Percentiles rank a stretch among this genome's conserved stretches.
These are phyloP conservation scores for Cydia splendana DNA, from an alignment of 1,140 invertebrate species.

Conservation along the genomic window DNA sequence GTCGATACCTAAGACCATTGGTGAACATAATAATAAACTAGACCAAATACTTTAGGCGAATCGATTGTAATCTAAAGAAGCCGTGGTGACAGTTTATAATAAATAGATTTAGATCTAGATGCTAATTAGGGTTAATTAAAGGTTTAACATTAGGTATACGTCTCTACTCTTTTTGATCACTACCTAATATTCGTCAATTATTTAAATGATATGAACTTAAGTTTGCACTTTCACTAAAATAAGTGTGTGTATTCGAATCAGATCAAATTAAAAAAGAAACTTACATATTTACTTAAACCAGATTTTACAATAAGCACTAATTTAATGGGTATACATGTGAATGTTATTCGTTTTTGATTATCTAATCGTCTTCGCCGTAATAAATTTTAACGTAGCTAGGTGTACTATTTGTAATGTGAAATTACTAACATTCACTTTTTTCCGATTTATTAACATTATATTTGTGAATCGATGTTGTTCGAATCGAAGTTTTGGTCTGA, in stretches of 20 bases:
- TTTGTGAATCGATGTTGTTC: slow-evolving; percentile 37
- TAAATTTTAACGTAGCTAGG: slow-evolving; percentile 10
- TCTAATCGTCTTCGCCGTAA: slow-evolving; percentile 1
- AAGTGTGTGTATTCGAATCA: slow-evolving; percentile 25
- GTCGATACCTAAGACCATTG: slow-evolving; percentile 17
- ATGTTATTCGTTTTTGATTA: not conserved
- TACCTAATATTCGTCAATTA: slow-evolving; percentile 32
- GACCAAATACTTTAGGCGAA: slow-evolving; percentile 29
- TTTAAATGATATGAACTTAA: slow-evolving; percentile 28
- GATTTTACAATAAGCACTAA: not conserved
- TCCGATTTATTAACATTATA: slow-evolving; percentile 29
- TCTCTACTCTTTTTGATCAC: slow-evolving; percentile 24
- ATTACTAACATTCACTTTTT: slow-evolving; percentile 24
- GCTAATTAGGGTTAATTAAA: slow-evolving; percentile 24
- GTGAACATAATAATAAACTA: slow-evolving; percentile 30
- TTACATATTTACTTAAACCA: not conserved
- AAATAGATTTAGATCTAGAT: slow-evolving; percentile 22
- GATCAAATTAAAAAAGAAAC: slow-evolving; percentile 12
- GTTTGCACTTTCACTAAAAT: slow-evolving; percentile 28
- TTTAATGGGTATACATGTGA: not conserved
- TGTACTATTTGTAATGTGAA: slow-evolving; percentile 20
- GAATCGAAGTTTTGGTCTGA: slow-evolving; percentile 38
- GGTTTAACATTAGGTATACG: slow-evolving; percentile 21
- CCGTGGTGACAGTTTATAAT: slow-evolving; percentile 29
- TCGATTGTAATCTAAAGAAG: slow-evolving; percentile 21